phyloP scores from a whole-genome alignment of 2,797 vertebrate genomes.

The Crocidura indochinensis region DNA sequence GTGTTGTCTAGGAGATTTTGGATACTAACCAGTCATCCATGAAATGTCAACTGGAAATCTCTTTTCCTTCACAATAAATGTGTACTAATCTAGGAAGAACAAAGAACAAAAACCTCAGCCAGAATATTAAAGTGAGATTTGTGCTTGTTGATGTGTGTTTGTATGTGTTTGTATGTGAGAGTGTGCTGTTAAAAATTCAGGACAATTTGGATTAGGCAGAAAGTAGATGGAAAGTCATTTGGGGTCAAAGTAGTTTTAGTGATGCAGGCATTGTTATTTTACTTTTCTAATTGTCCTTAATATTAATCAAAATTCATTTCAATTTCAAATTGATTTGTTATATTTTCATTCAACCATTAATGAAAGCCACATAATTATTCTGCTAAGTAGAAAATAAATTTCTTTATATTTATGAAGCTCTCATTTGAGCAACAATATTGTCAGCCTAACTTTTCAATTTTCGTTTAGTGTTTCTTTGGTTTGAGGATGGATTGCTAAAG shows the following conservation, averaged over 20 bases:
- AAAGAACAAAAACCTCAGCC: background rate
- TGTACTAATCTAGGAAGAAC: no score
- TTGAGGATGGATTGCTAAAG: background rate
- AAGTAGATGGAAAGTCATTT: slow-evolving; percentile 13
- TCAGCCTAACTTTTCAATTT: background rate
- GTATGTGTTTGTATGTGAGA: background rate
- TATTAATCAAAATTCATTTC: slow-evolving; percentile 8
- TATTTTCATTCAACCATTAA: slow-evolving; percentile 36
- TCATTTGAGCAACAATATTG: background rate
- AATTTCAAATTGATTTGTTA: background rate
- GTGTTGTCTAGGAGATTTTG: slow-evolving; percentile 18
- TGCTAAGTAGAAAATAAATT: background rate
- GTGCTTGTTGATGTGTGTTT: background rate
- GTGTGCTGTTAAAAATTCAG: slow-evolving; percentile 39
- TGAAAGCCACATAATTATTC: background rate
- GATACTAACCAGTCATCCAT: background rate
- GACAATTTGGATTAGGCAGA: slow-evolving; percentile 40
- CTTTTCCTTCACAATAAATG: no score
- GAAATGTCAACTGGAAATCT: no score
- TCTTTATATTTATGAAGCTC: slow-evolving; percentile 45
- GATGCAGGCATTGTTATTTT: slow-evolving; percentile 20
- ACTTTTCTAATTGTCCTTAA: slow-evolving; percentile 10
- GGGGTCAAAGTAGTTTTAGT: slow-evolving; percentile 9
- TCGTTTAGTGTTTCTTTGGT: slow-evolving; percentile 28
- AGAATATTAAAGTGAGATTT: background rate